Percentiles rank a stretch among this genome's conserved stretches.
These are phyloP conservation scores for Coendou prehensilis DNA, from an alignment of 2,797 vertebrate species.

Conservation along the genomic window DNA sequence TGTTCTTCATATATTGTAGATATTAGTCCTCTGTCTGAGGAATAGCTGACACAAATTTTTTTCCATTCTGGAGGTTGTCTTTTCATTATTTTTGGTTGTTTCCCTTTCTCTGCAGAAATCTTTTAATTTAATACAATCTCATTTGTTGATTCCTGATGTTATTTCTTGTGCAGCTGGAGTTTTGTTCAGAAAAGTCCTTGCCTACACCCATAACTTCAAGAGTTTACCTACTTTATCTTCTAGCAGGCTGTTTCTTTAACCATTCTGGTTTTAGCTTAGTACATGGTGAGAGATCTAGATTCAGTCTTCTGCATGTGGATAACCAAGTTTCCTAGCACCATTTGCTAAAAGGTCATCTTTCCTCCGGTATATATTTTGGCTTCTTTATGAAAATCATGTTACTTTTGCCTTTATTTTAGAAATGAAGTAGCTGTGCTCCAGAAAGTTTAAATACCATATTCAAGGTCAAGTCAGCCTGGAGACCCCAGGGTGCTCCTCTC, in stretches of 20 bases:
- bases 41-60: neutral
- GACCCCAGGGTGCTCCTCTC: neutral
- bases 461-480: neutral
- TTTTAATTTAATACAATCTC: neutral
- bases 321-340: neutral
- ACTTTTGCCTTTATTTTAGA: neutral
- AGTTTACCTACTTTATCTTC: neutral
- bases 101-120: neutral
- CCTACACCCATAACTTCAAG: neutral
- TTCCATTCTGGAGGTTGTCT: neutral
- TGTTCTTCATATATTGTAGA: neutral
- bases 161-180: neutral
- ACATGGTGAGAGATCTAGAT: neutral
- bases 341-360: neutral
- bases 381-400: neutral
- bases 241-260: neutral
- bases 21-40: neutral
- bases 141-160: neutral
- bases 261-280: neutral
- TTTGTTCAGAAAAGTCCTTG: neutral
- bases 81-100: neutral
- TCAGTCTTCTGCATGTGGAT: neutral
- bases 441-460: slow-evolving; percentile 29
- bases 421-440: neutral
- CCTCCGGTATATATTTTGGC: neutral